A percentile compares a stretch with the other conserved stretches of the same genome.
phyloP scores from a whole-genome alignment of 2,888 invertebrate species.

The Coelopa pilipes region DNA sequence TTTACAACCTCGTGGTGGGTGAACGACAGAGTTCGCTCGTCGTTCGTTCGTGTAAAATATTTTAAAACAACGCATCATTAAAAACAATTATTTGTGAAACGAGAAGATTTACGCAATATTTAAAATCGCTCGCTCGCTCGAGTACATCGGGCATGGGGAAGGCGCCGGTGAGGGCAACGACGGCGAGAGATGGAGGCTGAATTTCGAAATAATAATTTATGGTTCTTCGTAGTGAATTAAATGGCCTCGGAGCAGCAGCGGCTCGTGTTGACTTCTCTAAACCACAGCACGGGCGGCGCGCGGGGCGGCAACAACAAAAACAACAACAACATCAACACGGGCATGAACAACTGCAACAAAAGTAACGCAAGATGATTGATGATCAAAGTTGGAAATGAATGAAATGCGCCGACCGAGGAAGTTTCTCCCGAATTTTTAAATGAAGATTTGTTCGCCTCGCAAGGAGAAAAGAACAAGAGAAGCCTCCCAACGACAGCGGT shows the following conservation, averaged over 20 bases:
- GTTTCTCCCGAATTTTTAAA: neutral
- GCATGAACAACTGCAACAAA: neutral
- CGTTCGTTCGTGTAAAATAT: neutral
- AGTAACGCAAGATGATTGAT: neutral
- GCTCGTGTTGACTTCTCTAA: neutral
- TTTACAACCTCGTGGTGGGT: neutral
- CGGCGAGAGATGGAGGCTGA: neutral
- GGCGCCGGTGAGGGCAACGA: neutral
- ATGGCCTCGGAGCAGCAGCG: neutral
- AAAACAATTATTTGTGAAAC: slow-evolving; percentile 10
- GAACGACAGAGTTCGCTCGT: slow-evolving; percentile 1
- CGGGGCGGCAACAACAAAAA: too few relatives aligned
- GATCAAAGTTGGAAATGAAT: slow-evolving; percentile 5
- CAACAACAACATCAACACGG: too few relatives aligned
- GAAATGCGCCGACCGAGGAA: neutral
- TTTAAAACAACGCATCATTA: slow-evolving; percentile 18
- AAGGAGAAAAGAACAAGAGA: too few relatives aligned
- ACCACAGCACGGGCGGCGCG: too few relatives aligned
- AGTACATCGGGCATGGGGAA: neutral
- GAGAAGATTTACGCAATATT: neutral
- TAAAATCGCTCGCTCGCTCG: neutral
- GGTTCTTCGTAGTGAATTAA: neutral
- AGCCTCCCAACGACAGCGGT: too few relatives aligned
- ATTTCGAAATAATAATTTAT: neutral
- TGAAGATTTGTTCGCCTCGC: too few relatives aligned